A percentile compares a stretch with the other conserved stretches of the same genome.
Evolutionary conservation across 2,888 invertebrate species (phyloP).

Genomic region (Pseudococcus jackbeardsleyi): DNA sequence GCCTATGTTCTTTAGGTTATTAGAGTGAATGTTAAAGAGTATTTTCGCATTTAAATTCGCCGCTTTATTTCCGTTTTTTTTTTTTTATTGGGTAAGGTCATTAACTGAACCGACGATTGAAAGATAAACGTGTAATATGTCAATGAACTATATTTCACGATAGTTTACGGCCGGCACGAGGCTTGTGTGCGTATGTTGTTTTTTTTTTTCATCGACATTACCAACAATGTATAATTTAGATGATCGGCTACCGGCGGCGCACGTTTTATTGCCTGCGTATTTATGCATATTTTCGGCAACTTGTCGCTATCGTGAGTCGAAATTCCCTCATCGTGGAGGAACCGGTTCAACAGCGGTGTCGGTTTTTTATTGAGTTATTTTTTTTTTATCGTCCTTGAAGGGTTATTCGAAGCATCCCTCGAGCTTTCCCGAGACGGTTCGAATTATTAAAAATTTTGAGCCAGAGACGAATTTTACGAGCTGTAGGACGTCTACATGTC

Average conservation of each 20-base stretch:
- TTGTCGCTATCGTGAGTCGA: neutral
- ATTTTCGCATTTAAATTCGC: constrained; percentile 57
- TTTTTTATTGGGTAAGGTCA: constrained; percentile 62
- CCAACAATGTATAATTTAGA: constrained; percentile 41
- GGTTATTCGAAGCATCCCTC: neutral
- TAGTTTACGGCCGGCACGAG: constrained; percentile 45
- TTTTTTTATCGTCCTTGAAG: neutral
- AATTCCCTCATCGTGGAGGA: constrained; percentile 7
- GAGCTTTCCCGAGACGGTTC: neutral
- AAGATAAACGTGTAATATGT: constrained; percentile 58
- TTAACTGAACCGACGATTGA: constrained; percentile 57
- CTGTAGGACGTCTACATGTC: neutral
- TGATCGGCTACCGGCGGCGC: constrained; percentile 29
- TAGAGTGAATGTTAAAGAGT: constrained; percentile 62
- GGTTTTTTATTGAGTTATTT: neutral
- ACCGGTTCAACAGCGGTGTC: neutral
- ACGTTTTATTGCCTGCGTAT: constrained; percentile 35
- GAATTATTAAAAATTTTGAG: neutral
- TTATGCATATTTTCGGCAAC: constrained; percentile 4
- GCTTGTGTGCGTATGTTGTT: constrained; percentile 13
- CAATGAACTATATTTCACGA: constrained; percentile 61
- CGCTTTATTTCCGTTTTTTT: constrained; percentile 51
- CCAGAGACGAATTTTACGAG: neutral
- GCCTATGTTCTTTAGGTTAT: constrained; percentile 57
- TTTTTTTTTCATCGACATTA: constrained; percentile 23